These are phyloP conservation scores for Hycleus phaleratus DNA, from an alignment of 1,140 invertebrate species.

Conservation along the genomic window DNA sequence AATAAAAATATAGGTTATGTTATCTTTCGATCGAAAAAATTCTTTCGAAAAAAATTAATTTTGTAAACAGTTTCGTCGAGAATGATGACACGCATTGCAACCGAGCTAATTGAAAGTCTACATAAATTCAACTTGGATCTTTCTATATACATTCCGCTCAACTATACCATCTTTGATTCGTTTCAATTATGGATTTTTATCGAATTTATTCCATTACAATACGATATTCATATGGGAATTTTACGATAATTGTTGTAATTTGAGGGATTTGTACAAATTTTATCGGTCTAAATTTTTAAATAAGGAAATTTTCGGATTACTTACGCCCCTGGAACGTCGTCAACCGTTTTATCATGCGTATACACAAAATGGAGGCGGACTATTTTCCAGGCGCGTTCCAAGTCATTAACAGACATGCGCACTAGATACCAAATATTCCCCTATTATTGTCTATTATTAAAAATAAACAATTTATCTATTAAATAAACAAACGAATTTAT, in stretches of 20 bases:
- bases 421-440: not conserved
- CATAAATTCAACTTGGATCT: not conserved
- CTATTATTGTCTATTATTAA: no score
- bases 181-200: no score
- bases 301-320: conserved; percentile 12
- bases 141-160: no score
- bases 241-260: no score
- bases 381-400: conserved; percentile 36
- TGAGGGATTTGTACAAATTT: not conserved
- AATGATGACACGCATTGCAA: conserved; percentile 12
- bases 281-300: not conserved
- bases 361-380: conserved; percentile 34
- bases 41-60: not conserved
- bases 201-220: no score
- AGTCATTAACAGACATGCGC: conserved; percentile 3
- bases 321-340: conserved; percentile 35
- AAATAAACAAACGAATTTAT: no score
- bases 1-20: not conserved
- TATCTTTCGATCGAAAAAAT: not conserved
- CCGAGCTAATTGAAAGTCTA: conserved; percentile 6
- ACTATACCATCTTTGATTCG: no score
- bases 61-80: not conserved
- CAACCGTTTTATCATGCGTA: conserved; percentile 35
- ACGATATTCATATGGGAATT: no score
- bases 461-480: no score